Conservation (phyloP, 2,797 vertebrate species). For the Brachymystax lenok region DNA sequence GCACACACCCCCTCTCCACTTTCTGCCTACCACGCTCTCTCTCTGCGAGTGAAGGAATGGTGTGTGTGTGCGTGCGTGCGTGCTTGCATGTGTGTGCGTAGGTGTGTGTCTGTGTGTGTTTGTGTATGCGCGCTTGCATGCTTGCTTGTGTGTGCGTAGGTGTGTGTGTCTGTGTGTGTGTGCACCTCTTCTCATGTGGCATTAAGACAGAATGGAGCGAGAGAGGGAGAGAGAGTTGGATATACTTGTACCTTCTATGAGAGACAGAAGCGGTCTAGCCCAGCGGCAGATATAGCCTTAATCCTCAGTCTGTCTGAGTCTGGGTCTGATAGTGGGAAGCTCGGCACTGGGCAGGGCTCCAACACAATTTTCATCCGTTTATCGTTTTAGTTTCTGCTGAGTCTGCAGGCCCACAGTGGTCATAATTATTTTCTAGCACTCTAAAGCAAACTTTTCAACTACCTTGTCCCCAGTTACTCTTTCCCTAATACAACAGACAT, state of each 20-base stretch:
- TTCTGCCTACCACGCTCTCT: slow-evolving; percentile 33
- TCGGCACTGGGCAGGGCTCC: slow-evolving; percentile 32
- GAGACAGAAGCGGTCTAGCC: slow-evolving; percentile 21
- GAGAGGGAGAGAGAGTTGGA: slow-evolving; percentile 23
- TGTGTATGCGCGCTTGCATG: background rate
- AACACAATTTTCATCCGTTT: slow-evolving; percentile 24
- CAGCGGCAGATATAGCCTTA: slow-evolving; percentile 29
- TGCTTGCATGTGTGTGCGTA: background rate
- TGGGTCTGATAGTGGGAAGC: slow-evolving; percentile 32
- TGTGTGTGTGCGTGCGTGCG: background rate
- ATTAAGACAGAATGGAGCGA: slow-evolving; percentile 13
- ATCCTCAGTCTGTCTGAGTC: slow-evolving; percentile 23
- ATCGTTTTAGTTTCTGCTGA: background rate
- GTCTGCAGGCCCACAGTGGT: slow-evolving; percentile 9
- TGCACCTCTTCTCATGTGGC: background rate
- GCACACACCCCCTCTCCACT: slow-evolving; percentile 35
- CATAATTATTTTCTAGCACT: slow-evolving; percentile 5
- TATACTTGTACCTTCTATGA: slow-evolving; percentile 26
- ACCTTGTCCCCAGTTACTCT: background rate
- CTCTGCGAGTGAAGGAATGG: background rate
- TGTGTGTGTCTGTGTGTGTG: background rate
- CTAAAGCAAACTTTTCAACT: background rate
- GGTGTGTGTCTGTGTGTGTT: background rate
- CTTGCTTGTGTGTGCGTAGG: background rate
- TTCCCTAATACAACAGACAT: background rate